These are phyloP conservation scores for Nothocercus julius DNA, from an alignment of 2,113 vertebrate genomes.

Conservation along the genomic window DNA sequence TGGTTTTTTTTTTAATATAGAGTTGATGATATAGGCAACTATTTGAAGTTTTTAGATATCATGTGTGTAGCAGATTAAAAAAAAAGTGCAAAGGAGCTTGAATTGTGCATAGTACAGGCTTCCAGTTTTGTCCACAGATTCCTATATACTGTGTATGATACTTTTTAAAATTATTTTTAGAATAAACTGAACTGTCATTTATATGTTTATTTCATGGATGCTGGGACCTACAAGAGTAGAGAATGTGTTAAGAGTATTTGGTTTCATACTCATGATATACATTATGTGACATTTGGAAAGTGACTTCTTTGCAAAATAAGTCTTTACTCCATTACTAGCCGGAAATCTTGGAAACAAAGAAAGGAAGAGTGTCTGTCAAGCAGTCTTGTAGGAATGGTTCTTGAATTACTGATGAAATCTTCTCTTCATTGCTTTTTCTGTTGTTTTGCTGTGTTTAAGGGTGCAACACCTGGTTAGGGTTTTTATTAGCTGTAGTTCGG, in stretches of 20 bases:
- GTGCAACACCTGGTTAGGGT: neutral
- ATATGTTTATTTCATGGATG: neutral
- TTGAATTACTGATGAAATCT: neutral
- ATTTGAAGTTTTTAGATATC: neutral
- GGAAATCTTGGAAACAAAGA: neutral
- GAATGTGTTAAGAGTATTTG: neutral
- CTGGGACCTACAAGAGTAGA: neutral
- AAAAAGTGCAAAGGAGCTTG: neutral
- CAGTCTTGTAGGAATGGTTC: neutral
- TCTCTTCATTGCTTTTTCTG: neutral
- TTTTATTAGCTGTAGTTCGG: neutral
- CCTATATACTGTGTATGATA: neutral
- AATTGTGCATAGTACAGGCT: neutral
- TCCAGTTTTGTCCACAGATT: neutral
- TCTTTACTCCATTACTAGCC: neutral
- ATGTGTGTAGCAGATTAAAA: neutral
- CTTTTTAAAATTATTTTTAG: neutral
- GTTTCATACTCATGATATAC: rapidly evolving
- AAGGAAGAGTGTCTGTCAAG: neutral
- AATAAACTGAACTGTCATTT: neutral
- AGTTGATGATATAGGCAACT: neutral
- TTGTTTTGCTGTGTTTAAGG: neutral
- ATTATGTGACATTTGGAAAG: neutral
- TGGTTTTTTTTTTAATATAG: neutral
- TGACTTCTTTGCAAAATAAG: neutral